Evolutionary conservation across 2,888 invertebrate genomes (phyloP), one percentile per base, ranked within the genome.

Genomic region (Noctua pronuba): DNA sequence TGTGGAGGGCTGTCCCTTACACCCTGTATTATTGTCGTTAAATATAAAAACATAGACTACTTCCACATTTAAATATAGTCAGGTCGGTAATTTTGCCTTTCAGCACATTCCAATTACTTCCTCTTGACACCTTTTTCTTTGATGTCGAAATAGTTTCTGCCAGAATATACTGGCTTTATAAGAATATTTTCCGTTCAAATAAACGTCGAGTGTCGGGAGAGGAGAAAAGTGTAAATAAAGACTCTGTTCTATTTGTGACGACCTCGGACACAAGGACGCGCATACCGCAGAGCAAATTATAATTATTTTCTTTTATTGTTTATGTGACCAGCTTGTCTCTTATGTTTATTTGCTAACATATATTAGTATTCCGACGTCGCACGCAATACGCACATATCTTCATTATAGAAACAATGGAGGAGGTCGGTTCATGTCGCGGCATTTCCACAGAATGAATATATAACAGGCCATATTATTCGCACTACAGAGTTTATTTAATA

Each of bases 291-390:
- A 31, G 77, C 64, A 76, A 80, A 80, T 82, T 82, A 85, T 82
- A 88, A 89, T 84, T 80, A 84, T 88, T 81, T 86, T 83, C 76
- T 83, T 88, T 83, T 86, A 83, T 88, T 83, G 76, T 83, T 83
- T 89, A 84, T 88, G 80, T 76, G 81, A 82, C 79, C 79, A 85
- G 80, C 52, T 85, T 86, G 88, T 87, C 83, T 89, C 85, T 88
- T 67, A n/a, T 71, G 38, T 80, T 88, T 90, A 90, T 90, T 89
- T 88, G 81, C 86, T 62, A 82, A 88, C 83, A 86, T 86, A 85
- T 87, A 92, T 93, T 92, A 91, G 89, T 93, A 92, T 92, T 90
- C 92, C 58, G 78, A 68, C 79, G 76, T 73, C 84, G 90, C 84
- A 79, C 86, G 88, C 84, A 80, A 83, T 83, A 83, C 86, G 88